A percentile compares a stretch with the other conserved stretches of the same genome.
Evolutionary conservation across 2,888 invertebrate genomes (phyloP).

Genomic region (Hypercompe scribonia): DNA sequence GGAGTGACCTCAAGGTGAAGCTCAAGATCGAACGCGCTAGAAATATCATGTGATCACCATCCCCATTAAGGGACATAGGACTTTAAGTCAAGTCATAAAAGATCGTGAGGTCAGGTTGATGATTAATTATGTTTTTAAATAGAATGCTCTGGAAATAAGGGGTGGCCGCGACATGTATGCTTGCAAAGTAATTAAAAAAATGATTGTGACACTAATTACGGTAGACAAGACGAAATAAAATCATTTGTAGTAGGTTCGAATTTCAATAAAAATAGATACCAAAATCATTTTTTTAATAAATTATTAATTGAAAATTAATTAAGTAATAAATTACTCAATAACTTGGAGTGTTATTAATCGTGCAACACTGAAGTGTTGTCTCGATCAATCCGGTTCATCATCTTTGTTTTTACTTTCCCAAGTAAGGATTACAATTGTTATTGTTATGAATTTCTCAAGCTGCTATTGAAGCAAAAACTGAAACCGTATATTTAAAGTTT

Average conservation of each 20-base stretch:
- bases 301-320: too few species aligned
- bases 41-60: too few species aligned
- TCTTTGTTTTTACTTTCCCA: slow-evolving; percentile 50
- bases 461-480: slow-evolving; percentile 67
- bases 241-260: neutral
- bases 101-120: too few species aligned
- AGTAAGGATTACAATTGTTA: slow-evolving; percentile 65
- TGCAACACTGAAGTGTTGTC: slow-evolving; percentile 26
- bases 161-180: too few species aligned
- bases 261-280: neutral
- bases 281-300: neutral
- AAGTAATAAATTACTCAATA: neutral
- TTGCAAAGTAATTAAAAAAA: too few species aligned
- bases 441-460: slow-evolving; percentile 81
- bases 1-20: too few species aligned
- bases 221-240: neutral
- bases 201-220: too few species aligned
- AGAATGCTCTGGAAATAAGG: too few species aligned
- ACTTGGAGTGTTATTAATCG: slow-evolving; percentile 7
- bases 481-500: slow-evolving; percentile 35
- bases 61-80: too few species aligned
- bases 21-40: too few species aligned
- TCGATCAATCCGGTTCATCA: slow-evolving; percentile 37
- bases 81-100: too few species aligned
- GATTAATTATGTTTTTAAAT: too few species aligned